Conservation (phyloP, 2,888 invertebrate genomes). For the Drosophila pseudotakahashii region DNA sequence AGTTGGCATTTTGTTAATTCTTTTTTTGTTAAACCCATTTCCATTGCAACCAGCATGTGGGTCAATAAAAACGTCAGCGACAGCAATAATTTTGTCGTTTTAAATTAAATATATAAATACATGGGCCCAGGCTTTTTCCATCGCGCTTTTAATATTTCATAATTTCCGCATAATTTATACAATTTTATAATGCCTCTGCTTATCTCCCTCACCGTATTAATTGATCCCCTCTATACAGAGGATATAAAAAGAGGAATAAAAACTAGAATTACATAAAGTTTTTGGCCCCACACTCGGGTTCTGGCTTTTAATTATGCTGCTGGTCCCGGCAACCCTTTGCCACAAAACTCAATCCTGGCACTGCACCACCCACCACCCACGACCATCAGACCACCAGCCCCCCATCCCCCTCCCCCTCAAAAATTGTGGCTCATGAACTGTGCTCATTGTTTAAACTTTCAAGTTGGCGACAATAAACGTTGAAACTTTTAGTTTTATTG, state of each 20-base stretch:
- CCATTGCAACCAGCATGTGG: conserved; percentile 37
- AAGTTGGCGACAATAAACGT: conserved; percentile 78
- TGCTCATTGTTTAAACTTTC: conserved; percentile 76
- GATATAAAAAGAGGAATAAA: conserved; percentile 11
- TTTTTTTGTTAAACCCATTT: conserved; percentile 15
- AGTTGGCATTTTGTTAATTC: conserved; percentile 50
- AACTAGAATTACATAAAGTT: conserved; percentile 50
- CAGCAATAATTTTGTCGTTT: conserved; percentile 58
- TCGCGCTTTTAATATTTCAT: conserved; percentile 64
- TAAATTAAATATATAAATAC: conserved; percentile 60
- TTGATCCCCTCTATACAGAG: conserved; percentile 32
- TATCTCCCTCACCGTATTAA: conserved; percentile 59
- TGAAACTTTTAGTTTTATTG: conserved; percentile 77
- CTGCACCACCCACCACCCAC: neutral
- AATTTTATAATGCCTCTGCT: conserved; percentile 41
- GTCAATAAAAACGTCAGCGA: conserved; percentile 71
- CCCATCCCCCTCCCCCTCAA: conserved; percentile 25
- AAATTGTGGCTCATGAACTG: conserved; percentile 75
- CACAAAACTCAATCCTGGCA: conserved; percentile 20
- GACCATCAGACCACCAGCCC: too few species aligned
- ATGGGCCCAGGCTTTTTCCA: conserved; percentile 22
- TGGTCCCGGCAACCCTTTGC: conserved; percentile 60
- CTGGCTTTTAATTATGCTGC: conserved; percentile 69
- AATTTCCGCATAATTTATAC: conserved; percentile 50
- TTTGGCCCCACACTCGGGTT: conserved; percentile 49